A percentile compares a stretch with the other conserved stretches of the same genome.
Evolutionary conservation across 35 echinoderm and acorn worm species (phyloP).

Genomic region (Lytechinus pictus): DNA sequence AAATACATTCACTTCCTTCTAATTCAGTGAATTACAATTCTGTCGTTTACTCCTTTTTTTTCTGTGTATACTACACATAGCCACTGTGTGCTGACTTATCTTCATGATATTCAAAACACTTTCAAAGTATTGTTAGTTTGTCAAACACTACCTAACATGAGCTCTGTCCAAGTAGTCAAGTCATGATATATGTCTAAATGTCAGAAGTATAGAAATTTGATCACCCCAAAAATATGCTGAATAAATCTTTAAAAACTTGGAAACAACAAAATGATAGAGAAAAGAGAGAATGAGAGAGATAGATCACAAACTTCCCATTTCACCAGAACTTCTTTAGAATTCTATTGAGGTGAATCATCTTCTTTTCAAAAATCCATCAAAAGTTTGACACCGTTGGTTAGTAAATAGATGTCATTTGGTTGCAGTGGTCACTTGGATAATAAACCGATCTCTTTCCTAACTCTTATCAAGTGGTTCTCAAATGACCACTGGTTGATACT

Average conservation of each 20-base stretch:
- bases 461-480: not conserved
- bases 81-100: not conserved
- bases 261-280: not conserved
- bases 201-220: not conserved
- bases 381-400: not conserved
- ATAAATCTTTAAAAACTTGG: slow-evolving; percentile 5
- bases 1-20: not conserved
- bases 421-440: not conserved
- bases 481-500: not conserved
- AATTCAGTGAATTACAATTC: not conserved
- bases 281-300: too few relatives aligned
- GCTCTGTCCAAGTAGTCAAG: not conserved
- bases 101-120: not conserved
- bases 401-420: not conserved
- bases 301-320: not conserved
- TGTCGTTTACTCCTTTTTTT: not conserved
- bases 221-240: slow-evolving; percentile 18
- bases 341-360: not conserved
- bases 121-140: not conserved
- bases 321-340: not conserved
- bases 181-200: slow-evolving; percentile 13
- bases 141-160: not conserved
- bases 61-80: not conserved
- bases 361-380: not conserved
- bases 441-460: not conserved